phyloP scores from a whole-genome alignment of 2,888 invertebrate genomes.

The Asteroscopus sphinx region DNA sequence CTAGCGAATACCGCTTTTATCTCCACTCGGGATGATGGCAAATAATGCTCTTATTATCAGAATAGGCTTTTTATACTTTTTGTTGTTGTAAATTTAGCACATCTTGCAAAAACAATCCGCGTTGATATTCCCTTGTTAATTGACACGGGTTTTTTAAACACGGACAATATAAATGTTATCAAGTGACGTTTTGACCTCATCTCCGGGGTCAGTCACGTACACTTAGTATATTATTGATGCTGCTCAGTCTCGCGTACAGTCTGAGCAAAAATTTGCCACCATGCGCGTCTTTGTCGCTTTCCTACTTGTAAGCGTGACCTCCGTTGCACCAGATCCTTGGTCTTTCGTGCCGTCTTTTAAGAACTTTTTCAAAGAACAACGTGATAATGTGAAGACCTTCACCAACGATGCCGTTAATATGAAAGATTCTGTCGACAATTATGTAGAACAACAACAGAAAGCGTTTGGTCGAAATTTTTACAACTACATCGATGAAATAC shows the following conservation, averaged over 20 bases:
- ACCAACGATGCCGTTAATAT: constrained; percentile 63
- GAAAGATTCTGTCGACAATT: constrained; percentile 70
- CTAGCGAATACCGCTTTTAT: too few relatives aligned
- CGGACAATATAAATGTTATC: constrained; percentile 51
- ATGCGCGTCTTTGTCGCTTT: constrained; percentile 58
- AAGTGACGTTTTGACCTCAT: constrained; percentile 63
- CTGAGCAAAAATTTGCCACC: constrained; percentile 21
- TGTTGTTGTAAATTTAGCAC: not conserved
- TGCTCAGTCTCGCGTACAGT: constrained; percentile 56
- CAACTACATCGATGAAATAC: constrained; percentile 71
- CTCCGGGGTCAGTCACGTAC: constrained; percentile 63
- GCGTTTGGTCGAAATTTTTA: constrained; percentile 71
- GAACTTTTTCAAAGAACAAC: constrained; percentile 58
- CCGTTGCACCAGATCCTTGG: constrained; percentile 51
- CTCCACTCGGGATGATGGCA: constrained; percentile 3
- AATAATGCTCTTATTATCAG: constrained; percentile 4
- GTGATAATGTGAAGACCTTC: constrained; percentile 66
- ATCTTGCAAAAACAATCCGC: constrained; percentile 17
- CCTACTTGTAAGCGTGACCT: constrained; percentile 37
- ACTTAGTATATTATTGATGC: constrained; percentile 57
- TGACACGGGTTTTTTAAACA: constrained; percentile 46
- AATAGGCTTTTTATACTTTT: constrained; percentile 1
- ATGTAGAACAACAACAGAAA: constrained; percentile 73
- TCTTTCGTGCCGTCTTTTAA: constrained; percentile 50
- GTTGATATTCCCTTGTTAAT: constrained; percentile 20